phyloP scores from a whole-genome alignment of 2,888 invertebrate species.

The Andrena chrysosceles region DNA sequence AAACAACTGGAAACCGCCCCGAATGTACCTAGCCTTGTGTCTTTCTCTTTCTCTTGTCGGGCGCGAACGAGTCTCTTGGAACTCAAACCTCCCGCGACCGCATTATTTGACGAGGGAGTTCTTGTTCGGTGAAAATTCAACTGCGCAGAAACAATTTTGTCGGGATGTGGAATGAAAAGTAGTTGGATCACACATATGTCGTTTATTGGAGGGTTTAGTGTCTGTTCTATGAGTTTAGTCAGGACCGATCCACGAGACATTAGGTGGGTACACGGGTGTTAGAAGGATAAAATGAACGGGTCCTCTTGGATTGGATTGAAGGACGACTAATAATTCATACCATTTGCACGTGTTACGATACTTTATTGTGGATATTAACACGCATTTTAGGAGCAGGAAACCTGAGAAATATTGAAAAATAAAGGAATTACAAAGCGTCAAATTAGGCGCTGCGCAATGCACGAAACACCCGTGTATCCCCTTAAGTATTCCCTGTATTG shows the following conservation, averaged over 20 bases:
- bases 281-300: no score
- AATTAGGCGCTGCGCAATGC: no score
- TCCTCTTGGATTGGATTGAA: no score
- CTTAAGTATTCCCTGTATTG: neutral
- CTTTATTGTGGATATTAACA: no score
- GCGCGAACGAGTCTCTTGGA: conserved; percentile 55
- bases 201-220: conserved; percentile 1
- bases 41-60: conserved; percentile 39
- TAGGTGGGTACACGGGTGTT: no score
- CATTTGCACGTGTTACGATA: no score
- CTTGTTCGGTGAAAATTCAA: conserved; percentile 27
- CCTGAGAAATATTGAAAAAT: no score
- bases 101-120: conserved; percentile 50
- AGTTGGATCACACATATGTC: neutral
- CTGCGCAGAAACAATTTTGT: conserved; percentile 42
- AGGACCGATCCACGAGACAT: neutral
- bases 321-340: no score
- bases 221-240: neutral
- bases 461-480: no score
- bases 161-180: conserved; percentile 16
- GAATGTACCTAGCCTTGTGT: conserved; percentile 59
- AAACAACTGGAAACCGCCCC: conserved; percentile 71
- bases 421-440: no score
- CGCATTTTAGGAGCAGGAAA: no score
- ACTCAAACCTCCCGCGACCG: conserved; percentile 58